A percentile compares a stretch with the other conserved stretches of the same genome.
phyloP scores from a whole-genome alignment of 1,140 invertebrate genomes.

The Agrypnia vestita region DNA sequence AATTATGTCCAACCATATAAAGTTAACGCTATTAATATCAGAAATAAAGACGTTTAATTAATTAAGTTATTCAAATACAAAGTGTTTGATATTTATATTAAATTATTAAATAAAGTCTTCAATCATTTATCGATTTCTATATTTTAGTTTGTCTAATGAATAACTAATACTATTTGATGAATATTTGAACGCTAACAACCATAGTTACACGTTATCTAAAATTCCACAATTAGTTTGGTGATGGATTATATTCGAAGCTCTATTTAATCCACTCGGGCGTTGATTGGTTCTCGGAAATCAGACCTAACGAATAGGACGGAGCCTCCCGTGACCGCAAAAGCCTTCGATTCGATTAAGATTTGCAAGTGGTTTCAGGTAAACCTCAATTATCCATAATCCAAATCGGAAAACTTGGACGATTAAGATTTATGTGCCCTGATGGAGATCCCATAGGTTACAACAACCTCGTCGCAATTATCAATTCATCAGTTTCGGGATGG shows the following conservation, averaged over 20 bases:
- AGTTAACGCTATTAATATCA: too few species aligned
- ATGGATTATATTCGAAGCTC: background rate
- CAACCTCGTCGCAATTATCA: background rate
- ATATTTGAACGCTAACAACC: too few species aligned
- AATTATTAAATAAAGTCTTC: too few species aligned
- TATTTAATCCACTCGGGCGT: background rate
- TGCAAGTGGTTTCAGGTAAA: conserved; percentile 3
- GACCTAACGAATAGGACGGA: background rate
- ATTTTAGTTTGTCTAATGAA: too few species aligned
- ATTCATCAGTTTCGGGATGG: background rate
- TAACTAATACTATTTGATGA: too few species aligned
- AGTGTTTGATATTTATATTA: too few species aligned
- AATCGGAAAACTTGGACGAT: conserved; percentile 21
- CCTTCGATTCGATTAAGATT: conserved; percentile 24
- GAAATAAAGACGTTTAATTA: too few species aligned
- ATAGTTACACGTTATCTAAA: too few species aligned
- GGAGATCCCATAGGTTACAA: background rate
- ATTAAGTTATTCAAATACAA: too few species aligned
- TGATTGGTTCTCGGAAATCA: conserved; percentile 8
- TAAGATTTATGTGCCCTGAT: conserved; percentile 8
- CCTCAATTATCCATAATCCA: conserved; percentile 26
- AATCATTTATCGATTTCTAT: too few species aligned
- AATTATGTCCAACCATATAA: too few species aligned
- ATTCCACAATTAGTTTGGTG: too few species aligned
- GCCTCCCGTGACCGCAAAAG: conserved; percentile 4